Percentiles rank a stretch among this genome's conserved stretches.
phyloP scores from a whole-genome alignment of 2,113 vertebrate genomes.

The Ibidorhyncha struthersii region DNA sequence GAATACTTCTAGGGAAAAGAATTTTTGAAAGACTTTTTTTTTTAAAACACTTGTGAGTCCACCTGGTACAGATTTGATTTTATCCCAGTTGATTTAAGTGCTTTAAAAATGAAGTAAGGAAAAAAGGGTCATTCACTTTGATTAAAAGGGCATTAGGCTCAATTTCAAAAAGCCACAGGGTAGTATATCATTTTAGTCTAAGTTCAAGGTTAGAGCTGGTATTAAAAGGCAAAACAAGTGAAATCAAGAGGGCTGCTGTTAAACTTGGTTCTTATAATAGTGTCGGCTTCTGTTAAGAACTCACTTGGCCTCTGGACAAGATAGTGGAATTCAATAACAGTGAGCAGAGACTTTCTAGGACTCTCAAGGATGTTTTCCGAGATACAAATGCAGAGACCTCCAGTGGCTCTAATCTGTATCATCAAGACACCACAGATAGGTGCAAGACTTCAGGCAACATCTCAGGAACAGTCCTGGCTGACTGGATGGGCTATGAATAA shows the following conservation, averaged over 20 bases:
- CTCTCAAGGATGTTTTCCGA: constrained; percentile 44
- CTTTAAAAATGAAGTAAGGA: background rate
- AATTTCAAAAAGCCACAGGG: background rate
- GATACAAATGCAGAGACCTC: constrained; percentile 38
- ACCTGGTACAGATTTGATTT: background rate
- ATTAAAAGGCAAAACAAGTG: constrained; percentile 29
- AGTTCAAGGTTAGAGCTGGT: constrained; percentile 47
- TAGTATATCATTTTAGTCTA: background rate
- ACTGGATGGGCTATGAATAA: constrained; percentile 8
- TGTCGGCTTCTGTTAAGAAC: constrained; percentile 29
- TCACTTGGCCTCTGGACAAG: constrained; percentile 52
- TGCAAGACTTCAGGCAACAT: background rate
- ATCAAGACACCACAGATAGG: background rate
- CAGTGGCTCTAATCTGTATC: constrained; percentile 40
- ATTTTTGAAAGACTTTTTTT: background rate
- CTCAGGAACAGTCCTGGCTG: background rate
- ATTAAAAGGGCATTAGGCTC: background rate
- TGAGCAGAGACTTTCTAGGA: constrained; percentile 49
- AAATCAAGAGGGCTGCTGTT: constrained; percentile 44
- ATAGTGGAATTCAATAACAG: constrained; percentile 54
- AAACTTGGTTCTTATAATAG: constrained; percentile 25
- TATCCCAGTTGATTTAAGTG: background rate
- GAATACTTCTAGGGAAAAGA: background rate
- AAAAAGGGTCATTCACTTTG: background rate
- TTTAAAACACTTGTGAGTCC: background rate